phyloP scores from a whole-genome alignment of 2,113 vertebrate species.

The Formicarius rufipectus region DNA sequence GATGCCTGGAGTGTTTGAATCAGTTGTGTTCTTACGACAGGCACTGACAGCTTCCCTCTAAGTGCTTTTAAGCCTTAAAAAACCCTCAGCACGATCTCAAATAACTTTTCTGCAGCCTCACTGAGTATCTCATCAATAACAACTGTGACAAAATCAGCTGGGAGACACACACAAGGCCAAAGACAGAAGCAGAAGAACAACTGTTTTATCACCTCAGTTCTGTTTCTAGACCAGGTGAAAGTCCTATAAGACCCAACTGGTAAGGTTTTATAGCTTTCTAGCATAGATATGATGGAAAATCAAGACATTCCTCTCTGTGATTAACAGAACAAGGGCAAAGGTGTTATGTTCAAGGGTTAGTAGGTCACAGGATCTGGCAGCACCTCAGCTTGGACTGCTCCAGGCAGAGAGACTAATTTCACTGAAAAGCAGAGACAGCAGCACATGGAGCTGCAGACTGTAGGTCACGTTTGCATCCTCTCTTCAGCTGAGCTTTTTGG shows the following conservation, averaged over 20 bases:
- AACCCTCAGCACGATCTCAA: not conserved
- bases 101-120: not conserved
- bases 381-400: not conserved
- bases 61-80: not conserved
- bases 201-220: not conserved
- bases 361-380: not conserved
- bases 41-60: not conserved
- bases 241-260: not conserved
- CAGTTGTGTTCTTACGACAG: not conserved
- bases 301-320: not conserved
- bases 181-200: not conserved
- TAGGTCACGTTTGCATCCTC: not conserved
- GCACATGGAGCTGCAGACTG: not conserved
- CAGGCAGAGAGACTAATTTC: not conserved
- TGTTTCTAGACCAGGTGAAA: not conserved
- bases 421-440: not conserved
- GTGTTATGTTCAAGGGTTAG: not conserved
- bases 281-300: not conserved
- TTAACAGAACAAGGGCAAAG: not conserved
- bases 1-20: not conserved
- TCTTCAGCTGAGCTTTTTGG: not conserved
- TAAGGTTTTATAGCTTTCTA: not conserved
- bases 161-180: not conserved
- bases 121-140: not conserved
- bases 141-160: not conserved